Conservation (phyloP, 1,140 invertebrate species). For the Macrobrachium rosenbergii region DNA sequence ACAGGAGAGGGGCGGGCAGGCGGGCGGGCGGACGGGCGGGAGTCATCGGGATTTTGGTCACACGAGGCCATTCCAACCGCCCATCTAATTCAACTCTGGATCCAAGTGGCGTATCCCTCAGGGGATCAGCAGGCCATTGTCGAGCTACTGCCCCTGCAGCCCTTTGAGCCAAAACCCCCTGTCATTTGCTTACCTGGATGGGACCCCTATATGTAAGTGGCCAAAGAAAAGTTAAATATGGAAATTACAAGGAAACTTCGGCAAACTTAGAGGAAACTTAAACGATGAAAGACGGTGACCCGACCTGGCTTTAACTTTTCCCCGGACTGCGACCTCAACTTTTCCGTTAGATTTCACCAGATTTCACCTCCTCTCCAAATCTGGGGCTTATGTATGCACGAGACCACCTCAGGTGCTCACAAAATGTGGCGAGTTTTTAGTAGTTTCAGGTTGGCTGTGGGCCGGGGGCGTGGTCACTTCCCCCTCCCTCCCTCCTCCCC, state of each 20-base stretch:
- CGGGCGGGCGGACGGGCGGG: constrained; percentile 21
- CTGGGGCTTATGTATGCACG: constrained; percentile 54
- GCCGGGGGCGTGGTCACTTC: neutral
- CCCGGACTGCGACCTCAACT: constrained; percentile 55
- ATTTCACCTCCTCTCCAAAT: constrained; percentile 61
- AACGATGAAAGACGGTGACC: constrained; percentile 66
- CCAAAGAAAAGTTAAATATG: constrained; percentile 67
- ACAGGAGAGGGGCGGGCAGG: neutral
- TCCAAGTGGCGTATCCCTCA: constrained; percentile 47
- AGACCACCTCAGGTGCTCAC: constrained; percentile 54
- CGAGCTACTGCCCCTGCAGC: constrained; percentile 23
- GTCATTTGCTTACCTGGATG: constrained; percentile 39
- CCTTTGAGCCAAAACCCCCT: constrained; percentile 33
- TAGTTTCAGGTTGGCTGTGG: constrained; percentile 12
- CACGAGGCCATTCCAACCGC: constrained; percentile 64
- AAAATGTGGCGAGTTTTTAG: constrained; percentile 59
- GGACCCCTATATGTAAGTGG: constrained; percentile 61
- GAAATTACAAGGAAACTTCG: constrained; percentile 67
- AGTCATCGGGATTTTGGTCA: constrained; percentile 66
- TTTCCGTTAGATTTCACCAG: constrained; percentile 62
- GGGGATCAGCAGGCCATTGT: neutral
- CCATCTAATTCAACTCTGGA: constrained; percentile 66
- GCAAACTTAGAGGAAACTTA: constrained; percentile 66
- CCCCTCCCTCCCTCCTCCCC: neutral
- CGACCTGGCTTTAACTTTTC: constrained; percentile 52